Evolutionary conservation across 2,888 invertebrate species (phyloP).

Genomic region (Glaucopsyche alexis): DNA sequence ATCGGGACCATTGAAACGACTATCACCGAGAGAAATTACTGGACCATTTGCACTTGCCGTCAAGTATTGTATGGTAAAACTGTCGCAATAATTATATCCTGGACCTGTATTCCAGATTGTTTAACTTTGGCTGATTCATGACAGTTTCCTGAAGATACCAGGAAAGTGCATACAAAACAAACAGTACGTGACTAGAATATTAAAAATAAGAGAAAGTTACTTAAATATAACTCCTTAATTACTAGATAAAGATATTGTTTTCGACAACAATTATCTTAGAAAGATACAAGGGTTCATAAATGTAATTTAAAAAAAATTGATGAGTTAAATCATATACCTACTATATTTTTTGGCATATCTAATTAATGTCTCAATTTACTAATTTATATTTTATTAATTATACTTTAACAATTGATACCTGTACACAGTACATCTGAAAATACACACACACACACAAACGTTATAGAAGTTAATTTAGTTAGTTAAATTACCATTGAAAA

Average conservation of each 20-base stretch:
- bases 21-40: conserved; percentile 64
- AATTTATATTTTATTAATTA: background rate
- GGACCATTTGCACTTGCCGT: conserved; percentile 49
- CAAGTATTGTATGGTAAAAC: conserved; percentile 31
- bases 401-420: conserved; percentile 66
- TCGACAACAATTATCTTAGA: too few relatives aligned
- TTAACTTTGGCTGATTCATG: conserved; percentile 1
- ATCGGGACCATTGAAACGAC: conserved; percentile 70
- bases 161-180: background rate
- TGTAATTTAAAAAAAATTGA: too few relatives aligned
- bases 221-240: too few relatives aligned
- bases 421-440: conserved; percentile 63
- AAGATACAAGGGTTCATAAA: too few relatives aligned
- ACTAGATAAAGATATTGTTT: too few relatives aligned
- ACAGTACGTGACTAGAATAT: background rate
- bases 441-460: conserved; percentile 66
- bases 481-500: conserved; percentile 39
- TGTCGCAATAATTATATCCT: conserved; percentile 23
- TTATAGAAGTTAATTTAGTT: conserved; percentile 46
- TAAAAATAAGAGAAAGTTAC: too few relatives aligned
- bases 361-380: too few relatives aligned
- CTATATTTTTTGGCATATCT: too few relatives aligned
- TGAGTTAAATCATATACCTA: too few relatives aligned
- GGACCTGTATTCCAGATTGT: background rate
- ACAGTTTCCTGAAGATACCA: background rate